Evolutionary conservation across 1,140 invertebrate genomes (phyloP), one percentile per base, ranked within the genome.

Genomic region (Microplitis demolitor): DNA sequence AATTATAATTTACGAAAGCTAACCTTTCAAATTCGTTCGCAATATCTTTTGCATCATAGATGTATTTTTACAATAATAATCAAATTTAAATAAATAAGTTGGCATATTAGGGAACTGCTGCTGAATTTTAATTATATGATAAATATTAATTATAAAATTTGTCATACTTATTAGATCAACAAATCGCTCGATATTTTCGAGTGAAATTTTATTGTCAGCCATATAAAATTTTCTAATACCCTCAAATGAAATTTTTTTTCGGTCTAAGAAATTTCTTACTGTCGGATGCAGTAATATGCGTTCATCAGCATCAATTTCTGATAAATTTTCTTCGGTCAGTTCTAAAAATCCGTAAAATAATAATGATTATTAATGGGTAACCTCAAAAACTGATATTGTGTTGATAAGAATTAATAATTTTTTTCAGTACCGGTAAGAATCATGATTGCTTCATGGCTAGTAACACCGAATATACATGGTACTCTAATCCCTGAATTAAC

Each of bases 401-500:
- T 58, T 5, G 8, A 9, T 11, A 45, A 45, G 6, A 11, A 45
- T 45, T 11, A 6, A 45, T 45, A 2, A 45, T 9, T 11, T 45
- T 2, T 24, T 0, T 53, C 56, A 70, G 74, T 79, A 87, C 84
- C 76, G 35, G 74, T 72, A 5, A 88, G 72, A 8, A 88, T 76
- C 0, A 88, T 71, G 6, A 90, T 76, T 13, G 89, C 89, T 85
- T 93, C 92, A 9, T 84, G 80, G n/a, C 77, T 82, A 77, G 88
- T 90, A 51, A 89, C 89, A 0, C 92, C 92, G 13, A 89, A 77
- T 4, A 93, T 86, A 14, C 90, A 83, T 0, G 92, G 91, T 9
- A 93, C 84, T 69, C 88, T 87, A 37, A 88, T 77, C 51, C 88
- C 87, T 53, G 83, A 82, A 60, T 88, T 83, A 16, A 77, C 78